Conservation (phyloP, 2,113 vertebrate species). For the Lontra canadensis region DNA sequence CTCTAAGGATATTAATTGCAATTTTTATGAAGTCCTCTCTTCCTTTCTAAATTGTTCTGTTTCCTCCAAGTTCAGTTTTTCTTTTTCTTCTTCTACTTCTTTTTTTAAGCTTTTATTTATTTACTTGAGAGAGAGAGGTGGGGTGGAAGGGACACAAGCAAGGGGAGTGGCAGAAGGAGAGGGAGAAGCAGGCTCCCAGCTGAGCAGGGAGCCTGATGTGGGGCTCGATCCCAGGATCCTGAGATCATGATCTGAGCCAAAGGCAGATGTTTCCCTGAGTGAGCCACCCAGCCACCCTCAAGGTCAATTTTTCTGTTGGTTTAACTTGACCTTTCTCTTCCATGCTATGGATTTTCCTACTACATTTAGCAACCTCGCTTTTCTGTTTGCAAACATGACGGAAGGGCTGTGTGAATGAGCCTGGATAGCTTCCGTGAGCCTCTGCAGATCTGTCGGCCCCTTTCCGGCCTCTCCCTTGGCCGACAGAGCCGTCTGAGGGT, state of each 20-base stretch:
- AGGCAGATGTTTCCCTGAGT: too few species aligned
- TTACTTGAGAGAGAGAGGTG: too few species aligned
- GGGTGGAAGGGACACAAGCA: too few species aligned
- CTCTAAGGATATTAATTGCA: not conserved
- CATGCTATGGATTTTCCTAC: not conserved
- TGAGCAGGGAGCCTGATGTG: too few species aligned
- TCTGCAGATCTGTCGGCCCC: not conserved
- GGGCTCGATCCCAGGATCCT: too few species aligned
- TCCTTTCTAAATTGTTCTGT: not conserved
- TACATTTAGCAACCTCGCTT: not conserved
- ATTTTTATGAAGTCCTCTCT: not conserved
- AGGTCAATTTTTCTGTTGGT: not conserved
- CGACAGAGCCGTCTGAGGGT: not conserved
- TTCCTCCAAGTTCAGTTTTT: not conserved
- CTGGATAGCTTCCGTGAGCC: not conserved
- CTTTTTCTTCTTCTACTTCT: not conserved
- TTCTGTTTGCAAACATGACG: not conserved
- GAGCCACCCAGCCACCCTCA: too few species aligned
- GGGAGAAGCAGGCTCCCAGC: too few species aligned
- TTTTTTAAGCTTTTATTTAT: too few species aligned
- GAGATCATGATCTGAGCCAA: too few species aligned
- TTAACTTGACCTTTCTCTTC: not conserved
- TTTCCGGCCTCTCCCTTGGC: too few species aligned
- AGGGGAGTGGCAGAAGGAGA: too few species aligned
- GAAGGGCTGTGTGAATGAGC: not conserved